Conservation (phyloP, 2,888 invertebrate species). For the Eurytoma californica region DNA sequence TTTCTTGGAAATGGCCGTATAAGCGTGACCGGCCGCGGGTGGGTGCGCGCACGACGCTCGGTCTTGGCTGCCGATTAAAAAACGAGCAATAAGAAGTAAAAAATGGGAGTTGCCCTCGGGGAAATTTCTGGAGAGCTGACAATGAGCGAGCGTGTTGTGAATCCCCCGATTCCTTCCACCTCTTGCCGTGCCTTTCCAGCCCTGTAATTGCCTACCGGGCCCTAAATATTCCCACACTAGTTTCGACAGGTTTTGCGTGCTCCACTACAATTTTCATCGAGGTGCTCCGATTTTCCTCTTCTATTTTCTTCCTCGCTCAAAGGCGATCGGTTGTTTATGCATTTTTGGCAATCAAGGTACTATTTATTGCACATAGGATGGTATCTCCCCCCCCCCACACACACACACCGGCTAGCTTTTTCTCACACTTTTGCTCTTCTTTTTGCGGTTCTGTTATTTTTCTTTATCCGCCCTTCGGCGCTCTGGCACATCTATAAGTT, state of each 20-base stretch:
- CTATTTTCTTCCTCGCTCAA: slow-evolving; percentile 13
- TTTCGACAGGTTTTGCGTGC: slow-evolving; percentile 65
- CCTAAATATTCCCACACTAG: slow-evolving; percentile 66
- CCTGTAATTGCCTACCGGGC: slow-evolving; percentile 25
- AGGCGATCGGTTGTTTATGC: background rate
- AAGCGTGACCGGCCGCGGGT: background rate
- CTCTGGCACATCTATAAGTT: no score
- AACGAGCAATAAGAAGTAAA: background rate
- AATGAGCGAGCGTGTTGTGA: no score
- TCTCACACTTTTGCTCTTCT: background rate
- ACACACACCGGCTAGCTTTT: slow-evolving; percentile 24
- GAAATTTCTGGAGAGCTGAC: slow-evolving; percentile 2
- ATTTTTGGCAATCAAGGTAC: no score
- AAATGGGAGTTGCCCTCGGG: background rate
- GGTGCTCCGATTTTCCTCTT: slow-evolving; percentile 54
- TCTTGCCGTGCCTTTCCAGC: background rate
- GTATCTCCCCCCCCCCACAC: background rate
- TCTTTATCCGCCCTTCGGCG: background rate
- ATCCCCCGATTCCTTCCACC: background rate
- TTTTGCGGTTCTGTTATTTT: no score
- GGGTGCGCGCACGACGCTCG: background rate
- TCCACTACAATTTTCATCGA: slow-evolving; percentile 59
- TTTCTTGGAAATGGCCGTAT: slow-evolving; percentile 35
- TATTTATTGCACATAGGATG: no score
- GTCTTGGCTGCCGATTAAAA: background rate